A percentile compares a stretch with the other conserved stretches of the same genome.
These are phyloP conservation scores for Galaxias olidus DNA, from an alignment of 2,797 vertebrate genomes.

Conservation along the genomic window DNA sequence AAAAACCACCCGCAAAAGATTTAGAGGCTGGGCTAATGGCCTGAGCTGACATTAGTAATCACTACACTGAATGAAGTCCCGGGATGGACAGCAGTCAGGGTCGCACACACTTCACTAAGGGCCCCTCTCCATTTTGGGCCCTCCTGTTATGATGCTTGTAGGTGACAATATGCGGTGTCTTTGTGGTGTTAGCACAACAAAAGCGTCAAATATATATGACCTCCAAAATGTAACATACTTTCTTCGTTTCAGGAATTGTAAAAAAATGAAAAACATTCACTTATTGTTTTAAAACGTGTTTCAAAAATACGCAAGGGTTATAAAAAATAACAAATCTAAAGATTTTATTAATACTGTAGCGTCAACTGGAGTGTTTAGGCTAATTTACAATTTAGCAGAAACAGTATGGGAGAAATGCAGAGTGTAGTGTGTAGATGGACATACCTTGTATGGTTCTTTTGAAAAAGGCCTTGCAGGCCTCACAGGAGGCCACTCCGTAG, in stretches of 20 bases:
- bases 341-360: neutral
- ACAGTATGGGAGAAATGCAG: too few relatives aligned
- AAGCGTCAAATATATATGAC: too few relatives aligned
- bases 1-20: slow-evolving; percentile 46
- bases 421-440: too few relatives aligned
- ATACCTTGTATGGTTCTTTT: slow-evolving; percentile 97
- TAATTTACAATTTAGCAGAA: too few relatives aligned
- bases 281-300: neutral
- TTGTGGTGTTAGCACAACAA: too few relatives aligned
- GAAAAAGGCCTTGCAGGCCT: slow-evolving; percentile 96
- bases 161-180: too few relatives aligned
- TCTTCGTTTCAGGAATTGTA: neutral
- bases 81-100: slow-evolving; percentile 3
- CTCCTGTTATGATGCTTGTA: too few relatives aligned
- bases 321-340: too few relatives aligned
- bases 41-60: slow-evolving; percentile 50
- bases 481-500: slow-evolving; percentile 94
- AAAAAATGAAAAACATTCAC: neutral
- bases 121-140: slow-evolving; percentile 3
- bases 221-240: too few relatives aligned
- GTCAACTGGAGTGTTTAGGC: neutral
- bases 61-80: slow-evolving; percentile 33
- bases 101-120: slow-evolving; percentile 15
- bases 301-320: too few relatives aligned
- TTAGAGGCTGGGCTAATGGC: slow-evolving; percentile 46